A percentile compares a stretch with the other conserved stretches of the same genome.
Evolutionary conservation across 1,140 invertebrate species (phyloP).

Genomic region (Aphidius ervi): DNA sequence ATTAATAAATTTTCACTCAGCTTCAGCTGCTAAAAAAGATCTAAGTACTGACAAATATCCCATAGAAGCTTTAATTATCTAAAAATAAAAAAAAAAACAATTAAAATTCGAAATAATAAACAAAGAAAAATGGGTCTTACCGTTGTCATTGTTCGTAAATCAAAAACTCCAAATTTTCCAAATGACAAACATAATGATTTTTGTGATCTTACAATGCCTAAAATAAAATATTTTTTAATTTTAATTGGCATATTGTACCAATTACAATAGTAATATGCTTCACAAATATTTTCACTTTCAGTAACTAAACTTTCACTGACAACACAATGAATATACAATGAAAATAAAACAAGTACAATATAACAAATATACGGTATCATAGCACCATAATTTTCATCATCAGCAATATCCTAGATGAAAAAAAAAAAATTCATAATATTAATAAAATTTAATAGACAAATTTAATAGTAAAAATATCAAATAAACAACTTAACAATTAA

Average conservation of each 20-base stretch:
- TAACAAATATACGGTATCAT: conserved; percentile 22
- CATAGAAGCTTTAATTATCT: conserved; percentile 23
- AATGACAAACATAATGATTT: conserved; percentile 27
- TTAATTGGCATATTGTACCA: conserved; percentile 27
- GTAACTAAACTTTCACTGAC: conserved; percentile 37
- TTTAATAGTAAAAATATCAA: too few relatives aligned
- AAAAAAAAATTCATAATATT: too few relatives aligned
- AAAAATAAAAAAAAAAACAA: conserved; percentile 4
- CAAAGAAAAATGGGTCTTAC: conserved; percentile 16
- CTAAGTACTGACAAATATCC: conserved; percentile 7
- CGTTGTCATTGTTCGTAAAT: conserved; percentile 27
- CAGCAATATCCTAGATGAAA: conserved; percentile 9
- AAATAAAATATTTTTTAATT: conserved; percentile 24
- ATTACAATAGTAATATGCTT: conserved; percentile 29
- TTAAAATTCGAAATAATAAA: background rate
- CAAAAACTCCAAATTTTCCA: conserved; percentile 33
- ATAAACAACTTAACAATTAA: conserved; percentile 28
- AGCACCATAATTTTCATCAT: conserved; percentile 28
- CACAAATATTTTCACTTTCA: conserved; percentile 28
- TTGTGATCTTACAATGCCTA: conserved; percentile 28
- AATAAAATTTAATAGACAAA: too few relatives aligned
- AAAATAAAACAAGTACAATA: too few relatives aligned
- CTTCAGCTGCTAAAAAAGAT: conserved; percentile 1
- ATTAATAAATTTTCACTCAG: too few relatives aligned
- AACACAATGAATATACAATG: conserved; percentile 24